These are phyloP conservation scores for Rhodeus uyekii DNA, from an alignment of 2,797 vertebrate genomes.

Conservation along the genomic window DNA sequence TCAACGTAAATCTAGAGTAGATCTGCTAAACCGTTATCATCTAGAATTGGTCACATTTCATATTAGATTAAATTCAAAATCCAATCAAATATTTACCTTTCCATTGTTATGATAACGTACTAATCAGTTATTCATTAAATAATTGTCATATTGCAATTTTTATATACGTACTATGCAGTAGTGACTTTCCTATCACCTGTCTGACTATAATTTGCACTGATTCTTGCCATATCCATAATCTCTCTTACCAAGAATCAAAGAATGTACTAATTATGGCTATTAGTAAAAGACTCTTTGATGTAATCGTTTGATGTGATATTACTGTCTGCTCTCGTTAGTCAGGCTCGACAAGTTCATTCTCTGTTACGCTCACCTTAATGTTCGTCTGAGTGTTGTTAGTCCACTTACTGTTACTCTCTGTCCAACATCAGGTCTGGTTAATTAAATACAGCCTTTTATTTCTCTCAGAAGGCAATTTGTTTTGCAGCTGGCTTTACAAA, in stretches of 20 bases:
- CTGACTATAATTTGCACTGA: constrained; percentile 59
- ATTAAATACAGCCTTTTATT: constrained; percentile 45
- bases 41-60: neutral
- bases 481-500: constrained; percentile 47
- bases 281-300: constrained; percentile 80
- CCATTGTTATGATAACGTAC: neutral
- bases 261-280: constrained; percentile 86
- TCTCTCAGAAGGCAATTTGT: constrained; percentile 43
- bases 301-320: constrained; percentile 86
- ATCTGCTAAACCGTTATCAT: neutral
- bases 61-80: neutral
- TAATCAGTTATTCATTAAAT: no score
- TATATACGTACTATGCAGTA: neutral
- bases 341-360: constrained; percentile 75
- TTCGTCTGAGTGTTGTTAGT: constrained; percentile 24
- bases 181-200: constrained; percentile 48
- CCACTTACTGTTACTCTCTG: constrained; percentile 28
- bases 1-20: neutral
- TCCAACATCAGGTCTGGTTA: constrained; percentile 33
- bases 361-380: constrained; percentile 50
- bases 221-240: constrained; percentile 68
- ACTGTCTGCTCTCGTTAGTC: constrained; percentile 81
- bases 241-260: constrained; percentile 66
- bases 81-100: neutral
- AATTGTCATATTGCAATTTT: no score